Conservation (phyloP, 2,113 vertebrate genomes). For the Anhinga rufa region DNA sequence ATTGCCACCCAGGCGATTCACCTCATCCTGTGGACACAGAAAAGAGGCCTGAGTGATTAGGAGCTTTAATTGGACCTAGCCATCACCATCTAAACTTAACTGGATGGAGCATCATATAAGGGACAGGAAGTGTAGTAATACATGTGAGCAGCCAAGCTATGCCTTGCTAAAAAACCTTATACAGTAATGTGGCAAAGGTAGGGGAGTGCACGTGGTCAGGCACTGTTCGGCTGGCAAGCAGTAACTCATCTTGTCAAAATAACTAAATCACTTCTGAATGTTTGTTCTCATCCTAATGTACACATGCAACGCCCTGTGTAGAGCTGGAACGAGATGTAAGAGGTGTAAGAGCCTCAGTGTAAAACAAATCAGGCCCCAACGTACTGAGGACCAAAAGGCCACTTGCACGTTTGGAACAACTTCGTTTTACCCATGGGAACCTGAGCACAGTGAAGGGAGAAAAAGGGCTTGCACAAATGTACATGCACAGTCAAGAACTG, state of each 20-base stretch:
- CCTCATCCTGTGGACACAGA: slow-evolving; percentile 50
- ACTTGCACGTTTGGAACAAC: background rate
- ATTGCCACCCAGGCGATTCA: slow-evolving; percentile 51
- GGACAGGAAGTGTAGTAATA: background rate
- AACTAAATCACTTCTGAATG: background rate
- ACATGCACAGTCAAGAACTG: background rate
- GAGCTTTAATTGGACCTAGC: background rate
- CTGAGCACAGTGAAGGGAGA: background rate
- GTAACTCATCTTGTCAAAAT: background rate
- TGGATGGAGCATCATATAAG: background rate
- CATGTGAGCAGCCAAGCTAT: fast-evolving
- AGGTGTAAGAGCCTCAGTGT: background rate
- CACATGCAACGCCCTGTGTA: background rate
- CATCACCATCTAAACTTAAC: background rate
- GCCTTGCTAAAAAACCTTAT: background rate
- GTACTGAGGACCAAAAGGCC: background rate
- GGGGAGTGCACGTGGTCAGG: background rate
- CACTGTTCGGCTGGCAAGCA: background rate
- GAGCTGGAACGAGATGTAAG: background rate
- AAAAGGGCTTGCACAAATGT: background rate
- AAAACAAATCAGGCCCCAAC: background rate
- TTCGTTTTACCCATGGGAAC: background rate
- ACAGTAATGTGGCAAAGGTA: background rate
- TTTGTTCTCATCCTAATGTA: background rate
- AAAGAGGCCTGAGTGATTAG: background rate